Conservation (phyloP, 2,797 vertebrate species). For the Artibeus lituratus region DNA sequence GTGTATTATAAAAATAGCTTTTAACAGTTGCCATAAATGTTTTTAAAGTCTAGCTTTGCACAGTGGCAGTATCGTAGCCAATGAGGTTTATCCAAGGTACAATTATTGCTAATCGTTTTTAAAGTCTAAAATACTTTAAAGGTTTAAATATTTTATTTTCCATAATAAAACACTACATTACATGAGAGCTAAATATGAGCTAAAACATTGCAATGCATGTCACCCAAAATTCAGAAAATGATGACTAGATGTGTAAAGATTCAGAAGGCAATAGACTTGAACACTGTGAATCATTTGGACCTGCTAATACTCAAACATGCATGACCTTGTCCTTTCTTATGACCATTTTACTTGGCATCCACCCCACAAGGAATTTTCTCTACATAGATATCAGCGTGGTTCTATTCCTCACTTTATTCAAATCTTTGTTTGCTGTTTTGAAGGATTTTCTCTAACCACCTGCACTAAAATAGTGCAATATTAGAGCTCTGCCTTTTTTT, state of each 20-base stretch:
- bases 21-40: neutral
- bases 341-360: neutral
- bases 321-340: neutral
- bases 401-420: neutral
- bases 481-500: neutral
- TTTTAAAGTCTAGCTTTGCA: no score
- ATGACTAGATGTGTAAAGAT: neutral
- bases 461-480: neutral
- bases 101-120: neutral
- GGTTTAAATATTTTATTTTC: neutral
- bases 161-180: neutral
- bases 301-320: neutral
- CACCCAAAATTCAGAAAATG: neutral
- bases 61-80: no score
- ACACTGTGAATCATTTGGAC: neutral
- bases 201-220: neutral
- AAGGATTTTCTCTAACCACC: neutral
- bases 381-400: neutral
- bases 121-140: neutral
- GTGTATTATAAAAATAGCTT: neutral
- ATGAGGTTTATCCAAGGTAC: no score
- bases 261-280: neutral
- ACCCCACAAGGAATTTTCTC: neutral
- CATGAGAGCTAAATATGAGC: neutral
- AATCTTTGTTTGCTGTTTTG: neutral